Conservation (phyloP, 2,113 vertebrate species). For the Trichechus manatus region DNA sequence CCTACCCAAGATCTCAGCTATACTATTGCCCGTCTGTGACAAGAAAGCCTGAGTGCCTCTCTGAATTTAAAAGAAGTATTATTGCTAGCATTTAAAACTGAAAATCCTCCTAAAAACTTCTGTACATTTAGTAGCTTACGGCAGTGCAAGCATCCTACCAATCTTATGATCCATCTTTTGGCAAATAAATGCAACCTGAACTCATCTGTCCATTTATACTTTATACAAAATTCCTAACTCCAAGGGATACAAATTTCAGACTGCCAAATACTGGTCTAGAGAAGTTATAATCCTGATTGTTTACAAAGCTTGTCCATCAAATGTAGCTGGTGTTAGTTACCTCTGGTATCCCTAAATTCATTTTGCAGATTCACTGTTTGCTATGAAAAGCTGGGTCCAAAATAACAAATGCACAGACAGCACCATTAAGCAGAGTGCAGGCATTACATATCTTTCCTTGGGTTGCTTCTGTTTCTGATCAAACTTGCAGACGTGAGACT, state of each 20-base stretch:
- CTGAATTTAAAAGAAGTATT: constrained; percentile 48
- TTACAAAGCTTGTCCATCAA: constrained; percentile 64
- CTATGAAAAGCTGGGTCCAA: constrained; percentile 61
- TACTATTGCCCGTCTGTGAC: background rate
- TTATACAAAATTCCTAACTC: constrained; percentile 66
- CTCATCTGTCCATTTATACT: constrained; percentile 61
- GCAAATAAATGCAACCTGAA: constrained; percentile 55
- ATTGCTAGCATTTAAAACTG: background rate
- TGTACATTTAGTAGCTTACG: constrained; percentile 20
- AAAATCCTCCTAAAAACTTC: constrained; percentile 37
- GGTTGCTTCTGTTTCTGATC: constrained; percentile 77
- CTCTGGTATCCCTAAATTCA: constrained; percentile 59
- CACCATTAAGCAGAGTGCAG: constrained; percentile 26
- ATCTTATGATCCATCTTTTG: constrained; percentile 59
- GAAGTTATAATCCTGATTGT: constrained; percentile 69
- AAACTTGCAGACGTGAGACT: constrained; percentile 74
- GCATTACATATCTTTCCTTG: constrained; percentile 62
- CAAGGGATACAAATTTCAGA: constrained; percentile 48
- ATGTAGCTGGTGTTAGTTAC: constrained; percentile 70
- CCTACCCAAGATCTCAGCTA: background rate
- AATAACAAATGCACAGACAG: constrained; percentile 62
- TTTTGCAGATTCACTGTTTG: constrained; percentile 65
- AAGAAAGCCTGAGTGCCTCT: background rate
- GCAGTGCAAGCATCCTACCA: background rate
- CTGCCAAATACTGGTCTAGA: constrained; percentile 65